These are phyloP conservation scores for Girardinus metallicus DNA, from an alignment of 2,797 vertebrate genomes.

Conservation along the genomic window DNA sequence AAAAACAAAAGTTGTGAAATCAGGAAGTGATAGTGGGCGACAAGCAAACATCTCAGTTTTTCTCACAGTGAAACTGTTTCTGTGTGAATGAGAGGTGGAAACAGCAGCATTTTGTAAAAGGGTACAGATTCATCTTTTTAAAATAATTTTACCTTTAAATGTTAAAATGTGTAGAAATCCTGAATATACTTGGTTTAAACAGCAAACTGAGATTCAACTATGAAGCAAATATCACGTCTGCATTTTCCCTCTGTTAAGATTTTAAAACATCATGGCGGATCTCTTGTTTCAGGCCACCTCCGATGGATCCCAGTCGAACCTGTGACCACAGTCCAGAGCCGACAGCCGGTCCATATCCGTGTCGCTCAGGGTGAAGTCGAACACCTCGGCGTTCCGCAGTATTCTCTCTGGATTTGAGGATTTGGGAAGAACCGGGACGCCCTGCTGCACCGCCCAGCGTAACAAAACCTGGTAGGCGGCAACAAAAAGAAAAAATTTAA, in stretches of 20 bases:
- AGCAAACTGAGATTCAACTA: not conserved
- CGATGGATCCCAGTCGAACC: conserved; percentile 83
- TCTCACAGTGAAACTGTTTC: not conserved
- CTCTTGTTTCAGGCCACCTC: conserved; percentile 68
- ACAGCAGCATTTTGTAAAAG: not conserved
- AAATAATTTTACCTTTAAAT: not conserved
- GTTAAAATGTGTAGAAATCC: not conserved
- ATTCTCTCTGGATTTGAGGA: conserved; percentile 76
- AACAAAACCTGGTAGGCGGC: conserved; percentile 72
- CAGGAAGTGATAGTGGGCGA: not conserved
- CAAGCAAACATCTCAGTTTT: not conserved
- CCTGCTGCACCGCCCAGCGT: conserved; percentile 85
- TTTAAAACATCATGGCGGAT: not conserved
- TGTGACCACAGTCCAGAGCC: conserved; percentile 76
- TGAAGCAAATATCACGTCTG: not conserved
- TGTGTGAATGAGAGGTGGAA: not conserved
- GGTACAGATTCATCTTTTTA: not conserved
- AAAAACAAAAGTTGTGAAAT: not conserved
- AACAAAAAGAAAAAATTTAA: not conserved
- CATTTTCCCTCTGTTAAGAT: not conserved
- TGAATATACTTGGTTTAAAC: not conserved
- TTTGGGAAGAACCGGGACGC: conserved; percentile 83
- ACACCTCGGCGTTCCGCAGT: conserved; percentile 76
- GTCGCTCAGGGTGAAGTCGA: conserved; percentile 80
- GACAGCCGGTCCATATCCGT: conserved; percentile 75